A percentile compares a stretch with the other conserved stretches of the same genome.
Evolutionary conservation across 1,140 invertebrate genomes (phyloP).

Genomic region (Nasonia vitripennis): DNA sequence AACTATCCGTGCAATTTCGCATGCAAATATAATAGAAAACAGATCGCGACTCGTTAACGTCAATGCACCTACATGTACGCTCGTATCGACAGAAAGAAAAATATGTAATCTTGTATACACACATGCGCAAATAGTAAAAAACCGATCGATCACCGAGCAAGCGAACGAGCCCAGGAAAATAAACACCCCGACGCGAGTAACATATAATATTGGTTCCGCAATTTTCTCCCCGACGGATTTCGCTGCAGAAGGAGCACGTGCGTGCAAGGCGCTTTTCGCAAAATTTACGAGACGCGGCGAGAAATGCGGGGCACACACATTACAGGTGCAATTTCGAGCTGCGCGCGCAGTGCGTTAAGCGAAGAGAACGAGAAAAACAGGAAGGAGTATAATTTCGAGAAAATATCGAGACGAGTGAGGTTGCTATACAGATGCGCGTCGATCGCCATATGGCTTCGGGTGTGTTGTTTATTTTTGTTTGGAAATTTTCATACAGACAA

Average conservation of each 20-base stretch:
- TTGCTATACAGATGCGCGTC: neutral
- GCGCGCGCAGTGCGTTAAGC: neutral
- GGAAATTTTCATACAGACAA: too few species aligned
- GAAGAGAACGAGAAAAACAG: too few species aligned
- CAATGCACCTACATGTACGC: too few species aligned
- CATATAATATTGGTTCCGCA: neutral
- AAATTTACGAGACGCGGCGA: constrained; percentile 1
- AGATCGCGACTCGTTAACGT: too few species aligned
- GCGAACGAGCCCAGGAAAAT: neutral
- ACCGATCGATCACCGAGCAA: neutral
- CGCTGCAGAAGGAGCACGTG: neutral
- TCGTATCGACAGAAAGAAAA: too few species aligned
- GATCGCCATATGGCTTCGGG: neutral
- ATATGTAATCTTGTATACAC: too few species aligned
- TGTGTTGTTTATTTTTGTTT: neutral
- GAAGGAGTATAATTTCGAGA: too few species aligned
- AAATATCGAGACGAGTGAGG: neutral
- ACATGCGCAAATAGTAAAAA: too few species aligned
- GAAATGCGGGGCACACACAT: constrained; percentile 5
- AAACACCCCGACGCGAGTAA: too few species aligned
- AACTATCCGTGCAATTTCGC: neutral
- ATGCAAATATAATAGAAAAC: neutral
- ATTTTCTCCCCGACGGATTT: neutral
- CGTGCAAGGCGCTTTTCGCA: neutral
- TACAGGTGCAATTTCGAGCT: neutral